phyloP scores from a whole-genome alignment of 2,888 invertebrate species.

The Eurois occulta region DNA sequence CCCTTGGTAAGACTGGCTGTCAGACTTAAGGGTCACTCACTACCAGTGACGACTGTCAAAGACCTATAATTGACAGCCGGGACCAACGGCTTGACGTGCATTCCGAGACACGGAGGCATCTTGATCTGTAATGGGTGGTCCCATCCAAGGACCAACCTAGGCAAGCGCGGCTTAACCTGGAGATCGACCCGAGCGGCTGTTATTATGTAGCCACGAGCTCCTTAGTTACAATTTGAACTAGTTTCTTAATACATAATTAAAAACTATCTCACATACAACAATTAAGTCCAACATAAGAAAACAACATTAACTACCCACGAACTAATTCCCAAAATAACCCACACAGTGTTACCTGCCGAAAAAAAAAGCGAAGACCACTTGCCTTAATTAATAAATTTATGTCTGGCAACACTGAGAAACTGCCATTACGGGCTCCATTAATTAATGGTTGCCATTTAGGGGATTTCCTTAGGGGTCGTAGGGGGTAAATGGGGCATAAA shows the following conservation, averaged over 20 bases:
- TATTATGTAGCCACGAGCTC: neutral
- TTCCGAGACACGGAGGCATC: neutral
- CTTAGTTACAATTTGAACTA: neutral
- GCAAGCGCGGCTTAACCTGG: neutral
- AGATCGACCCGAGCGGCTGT: neutral
- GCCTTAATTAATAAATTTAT: constrained; percentile 70
- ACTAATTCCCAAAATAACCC: constrained; percentile 56
- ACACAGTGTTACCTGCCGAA: constrained; percentile 60
- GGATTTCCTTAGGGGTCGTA: constrained; percentile 64
- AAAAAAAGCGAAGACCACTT: constrained; percentile 64
- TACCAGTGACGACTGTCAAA: neutral
- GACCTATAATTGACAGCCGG: too few species aligned
- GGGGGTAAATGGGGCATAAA: constrained; percentile 62
- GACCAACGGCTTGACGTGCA: neutral
- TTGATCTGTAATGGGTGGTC: neutral
- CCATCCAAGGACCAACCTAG: neutral
- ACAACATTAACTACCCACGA: constrained; percentile 20
- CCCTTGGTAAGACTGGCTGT: too few species aligned
- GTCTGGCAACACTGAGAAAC: constrained; percentile 65
- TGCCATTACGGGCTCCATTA: constrained; percentile 67
- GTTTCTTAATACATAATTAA: neutral
- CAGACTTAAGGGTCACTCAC: too few species aligned
- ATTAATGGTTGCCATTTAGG: constrained; percentile 71
- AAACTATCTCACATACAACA: constrained; percentile 1
- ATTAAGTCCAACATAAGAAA: constrained; percentile 21